Evolutionary conservation across 2,797 vertebrate genomes (phyloP).

Genomic region (Oreonectes daqikongensis): DNA sequence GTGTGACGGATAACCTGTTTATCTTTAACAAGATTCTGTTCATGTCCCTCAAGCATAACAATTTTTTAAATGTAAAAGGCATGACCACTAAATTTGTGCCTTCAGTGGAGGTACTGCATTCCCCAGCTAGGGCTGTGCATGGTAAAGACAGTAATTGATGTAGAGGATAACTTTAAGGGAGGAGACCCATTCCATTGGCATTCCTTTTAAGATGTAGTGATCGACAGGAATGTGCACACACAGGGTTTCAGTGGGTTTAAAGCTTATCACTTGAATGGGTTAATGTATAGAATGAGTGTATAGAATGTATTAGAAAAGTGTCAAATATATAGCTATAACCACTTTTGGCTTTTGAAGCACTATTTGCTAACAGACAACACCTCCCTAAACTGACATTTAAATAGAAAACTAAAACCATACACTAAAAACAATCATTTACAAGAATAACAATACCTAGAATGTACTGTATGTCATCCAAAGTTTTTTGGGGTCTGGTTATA

Average conservation of each 20-base stretch:
- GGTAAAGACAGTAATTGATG: conserved; percentile 28
- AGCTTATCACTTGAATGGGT: not conserved
- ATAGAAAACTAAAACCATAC: not conserved
- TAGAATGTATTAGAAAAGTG: not conserved
- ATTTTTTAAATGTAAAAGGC: not conserved
- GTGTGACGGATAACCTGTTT: too few relatives aligned
- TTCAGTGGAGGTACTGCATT: conserved; percentile 15
- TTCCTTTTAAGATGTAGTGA: not conserved
- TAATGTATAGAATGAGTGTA: not conserved
- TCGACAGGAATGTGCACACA: conserved; percentile 45
- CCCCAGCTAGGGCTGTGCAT: conserved; percentile 5
- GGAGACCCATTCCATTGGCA: conserved; percentile 14
- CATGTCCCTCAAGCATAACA: not conserved
- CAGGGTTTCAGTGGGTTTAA: not conserved
- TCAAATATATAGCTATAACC: not conserved
- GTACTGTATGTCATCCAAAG: too few relatives aligned
- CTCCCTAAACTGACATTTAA: not conserved
- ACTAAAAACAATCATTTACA: not conserved
- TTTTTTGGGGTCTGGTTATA: too few relatives aligned
- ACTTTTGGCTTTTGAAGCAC: not conserved
- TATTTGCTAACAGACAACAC: not conserved
- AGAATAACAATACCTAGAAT: too few relatives aligned
- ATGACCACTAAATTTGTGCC: not conserved
- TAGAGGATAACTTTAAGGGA: not conserved
- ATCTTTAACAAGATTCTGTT: not conserved